phyloP scores from a whole-genome alignment of 2,113 vertebrate genomes.

The Morone chrysops region DNA sequence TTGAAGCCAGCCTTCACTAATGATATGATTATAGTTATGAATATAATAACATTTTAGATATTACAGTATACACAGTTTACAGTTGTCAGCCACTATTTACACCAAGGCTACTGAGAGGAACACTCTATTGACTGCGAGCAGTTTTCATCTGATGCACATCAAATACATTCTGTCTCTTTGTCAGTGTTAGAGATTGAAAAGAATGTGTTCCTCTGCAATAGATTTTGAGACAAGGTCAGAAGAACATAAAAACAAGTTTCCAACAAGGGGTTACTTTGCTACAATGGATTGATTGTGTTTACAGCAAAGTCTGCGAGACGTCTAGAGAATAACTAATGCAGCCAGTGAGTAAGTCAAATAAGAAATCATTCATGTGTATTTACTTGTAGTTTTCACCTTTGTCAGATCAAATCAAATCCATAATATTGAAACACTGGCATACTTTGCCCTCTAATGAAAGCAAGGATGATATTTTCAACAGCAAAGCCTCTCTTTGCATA shows the following conservation, averaged over 20 bases:
- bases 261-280: slow-evolving; percentile 10
- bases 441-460: slow-evolving; percentile 9
- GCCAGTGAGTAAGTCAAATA: slow-evolving; percentile 7
- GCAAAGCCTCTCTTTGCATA: not conserved
- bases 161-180: not conserved
- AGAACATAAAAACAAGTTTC: slow-evolving; percentile 23
- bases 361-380: slow-evolving; percentile 29
- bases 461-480: not conserved
- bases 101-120: slow-evolving; percentile 21
- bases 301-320: slow-evolving; percentile 9
- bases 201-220: slow-evolving; percentile 7
- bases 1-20: not conserved
- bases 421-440: slow-evolving; percentile 1
- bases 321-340: slow-evolving; percentile 26
- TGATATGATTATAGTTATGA: not conserved
- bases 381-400: slow-evolving; percentile 29
- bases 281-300: slow-evolving; percentile 23
- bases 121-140: not conserved
- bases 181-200: slow-evolving; percentile 13
- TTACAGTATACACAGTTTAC: not conserved
- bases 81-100: slow-evolving; percentile 4
- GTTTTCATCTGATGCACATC: slow-evolving; percentile 21
- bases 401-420: slow-evolving; percentile 28
- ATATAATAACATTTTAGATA: not conserved
- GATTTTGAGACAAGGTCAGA: slow-evolving; percentile 40